Evolutionary conservation across 2,888 invertebrate genomes (phyloP).

Genomic region (Amphipyra berbera): DNA sequence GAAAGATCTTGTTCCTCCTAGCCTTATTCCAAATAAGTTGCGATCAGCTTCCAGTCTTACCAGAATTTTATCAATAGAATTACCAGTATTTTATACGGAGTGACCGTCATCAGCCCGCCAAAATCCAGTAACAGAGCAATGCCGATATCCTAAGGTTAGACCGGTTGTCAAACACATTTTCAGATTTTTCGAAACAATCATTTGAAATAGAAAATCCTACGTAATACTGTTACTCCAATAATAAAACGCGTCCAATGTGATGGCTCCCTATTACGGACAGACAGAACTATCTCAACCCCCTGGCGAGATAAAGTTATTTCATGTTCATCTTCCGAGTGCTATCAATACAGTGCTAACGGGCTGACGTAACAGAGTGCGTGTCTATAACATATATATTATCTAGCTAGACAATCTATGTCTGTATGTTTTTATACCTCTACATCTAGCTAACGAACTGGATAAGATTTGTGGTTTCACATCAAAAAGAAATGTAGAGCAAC

Average conservation of each 20-base stretch:
- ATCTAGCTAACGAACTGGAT: constrained; percentile 39
- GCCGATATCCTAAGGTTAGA: no score
- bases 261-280: constrained; percentile 18
- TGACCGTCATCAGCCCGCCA: no score
- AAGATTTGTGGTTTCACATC: constrained; percentile 41
- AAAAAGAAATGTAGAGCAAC: constrained; percentile 27
- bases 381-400: constrained; percentile 44
- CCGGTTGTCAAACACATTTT: no score
- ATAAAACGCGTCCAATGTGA: constrained; percentile 23
- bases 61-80: no score
- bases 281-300: constrained; percentile 31
- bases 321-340: constrained; percentile 40
- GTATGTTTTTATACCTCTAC: constrained; percentile 28
- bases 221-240: constrained; percentile 6
- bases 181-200: no score
- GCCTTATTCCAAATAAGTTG: no score
- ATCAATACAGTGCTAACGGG: constrained; percentile 37
- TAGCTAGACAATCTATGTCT: constrained; percentile 24
- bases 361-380: constrained; percentile 51
- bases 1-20: no score
- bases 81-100: no score
- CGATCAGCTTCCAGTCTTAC: no score
- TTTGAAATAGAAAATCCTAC: not conserved
- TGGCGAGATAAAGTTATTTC: constrained; percentile 47
- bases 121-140: no score